Conservation (phyloP, 2,797 vertebrate genomes). For the Acrocephalus scirpaceus region DNA sequence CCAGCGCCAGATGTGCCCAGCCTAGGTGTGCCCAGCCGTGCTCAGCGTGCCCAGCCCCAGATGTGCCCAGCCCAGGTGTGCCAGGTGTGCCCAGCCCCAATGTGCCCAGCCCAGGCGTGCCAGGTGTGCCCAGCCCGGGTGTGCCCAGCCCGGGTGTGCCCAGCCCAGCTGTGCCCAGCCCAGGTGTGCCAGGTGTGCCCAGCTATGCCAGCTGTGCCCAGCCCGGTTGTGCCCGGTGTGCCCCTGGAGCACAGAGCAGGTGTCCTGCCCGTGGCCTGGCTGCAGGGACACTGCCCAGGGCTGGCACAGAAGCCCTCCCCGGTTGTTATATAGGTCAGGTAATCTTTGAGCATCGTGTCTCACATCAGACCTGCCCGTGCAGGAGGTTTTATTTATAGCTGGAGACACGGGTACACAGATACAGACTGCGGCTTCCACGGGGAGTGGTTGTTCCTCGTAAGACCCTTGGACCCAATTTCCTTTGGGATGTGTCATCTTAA, state of each 20-base stretch:
- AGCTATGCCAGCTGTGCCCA: too few relatives aligned
- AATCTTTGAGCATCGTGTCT: not conserved
- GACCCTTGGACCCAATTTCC: not conserved
- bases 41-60: too few relatives aligned
- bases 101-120: too few relatives aligned
- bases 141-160: not conserved
- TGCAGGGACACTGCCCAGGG: not conserved
- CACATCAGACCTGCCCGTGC: not conserved
- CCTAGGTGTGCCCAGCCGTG: not conserved
- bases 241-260: not conserved
- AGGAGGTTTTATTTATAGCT: not conserved
- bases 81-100: too few relatives aligned
- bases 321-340: not conserved
- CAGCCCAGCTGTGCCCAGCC: too few relatives aligned
- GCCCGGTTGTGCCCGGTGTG: too few relatives aligned
- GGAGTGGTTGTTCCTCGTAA: not conserved
- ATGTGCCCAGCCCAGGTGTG: not conserved
- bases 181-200: too few relatives aligned
- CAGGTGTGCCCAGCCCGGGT: not conserved
- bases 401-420: not conserved
- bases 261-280: rapidly evolving
- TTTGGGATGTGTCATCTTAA: not conserved
- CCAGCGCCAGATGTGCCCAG: too few relatives aligned
- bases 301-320: not conserved
- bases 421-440: not conserved